Base-by-base conservation (phyloP, 2,888 invertebrate species). In the Oxytorus armatus region DNA sequence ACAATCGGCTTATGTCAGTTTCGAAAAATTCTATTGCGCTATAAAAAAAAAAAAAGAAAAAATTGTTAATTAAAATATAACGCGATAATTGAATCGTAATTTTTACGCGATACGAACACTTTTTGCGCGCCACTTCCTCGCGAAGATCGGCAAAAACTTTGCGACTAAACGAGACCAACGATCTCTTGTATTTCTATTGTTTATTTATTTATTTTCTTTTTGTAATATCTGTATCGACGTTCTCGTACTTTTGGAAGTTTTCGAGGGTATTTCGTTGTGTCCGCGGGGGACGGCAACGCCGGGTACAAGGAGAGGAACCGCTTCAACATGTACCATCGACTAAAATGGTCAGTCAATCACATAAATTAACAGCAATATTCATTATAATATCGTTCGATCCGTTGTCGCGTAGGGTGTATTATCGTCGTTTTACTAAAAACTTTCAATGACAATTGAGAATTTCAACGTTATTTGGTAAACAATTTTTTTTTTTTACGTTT, bases 241-340 rank as follows among this genome's bases (percentile, higher is more conserved):
- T 10, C n/a, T n/a, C 29, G 39, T 61, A 8, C 16, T 25, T 76
- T 44, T 47, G 53, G 59, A 47, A 57, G 21, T 55, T 70, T 73
- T 65, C 18, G 39, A 68, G 72, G 49, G 55, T 39, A 59, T 51
- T 21, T 47, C 42, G 36, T 42, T 42, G 53, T 66, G 42, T 51
- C 51, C 72, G 72, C 73, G 63, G 76, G 79, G n/a, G n/a, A n/a
- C 70, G 79, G 72, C 66, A 61, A 66, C 72, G 73, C 72, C 74
- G 77, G 77, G 72, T 53, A 65, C 63, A 33, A 69, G 61, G 59
- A 73, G 47, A 68, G 39, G 18, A n/a, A 51, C 14, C 57, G 25
- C 65, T 61, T 77, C 85, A 88, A 39, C 79, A 88, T 89, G 88
- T 84, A 75, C 85, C 86, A 80, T 83, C 86, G 88, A 86, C 83